phyloP scores from a whole-genome alignment of 30 jellyfish, hydroid and myxozoan genomes.

The Hydra vulgaris region DNA sequence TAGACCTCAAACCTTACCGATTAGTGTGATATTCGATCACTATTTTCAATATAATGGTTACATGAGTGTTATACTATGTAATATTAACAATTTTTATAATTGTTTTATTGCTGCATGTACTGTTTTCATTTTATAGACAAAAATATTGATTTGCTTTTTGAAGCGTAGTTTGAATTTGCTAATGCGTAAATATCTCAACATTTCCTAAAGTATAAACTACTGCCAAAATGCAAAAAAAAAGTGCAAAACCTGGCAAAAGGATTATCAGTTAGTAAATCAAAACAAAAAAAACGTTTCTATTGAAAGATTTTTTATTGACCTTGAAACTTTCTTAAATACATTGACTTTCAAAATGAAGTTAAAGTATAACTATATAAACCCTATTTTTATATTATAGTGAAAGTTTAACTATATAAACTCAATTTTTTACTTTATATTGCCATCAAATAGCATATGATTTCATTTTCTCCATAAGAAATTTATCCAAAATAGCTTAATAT shows the following conservation, averaged over 20 bases:
- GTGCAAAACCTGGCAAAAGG: not conserved
- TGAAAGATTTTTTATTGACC: not conserved
- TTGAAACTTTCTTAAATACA: not conserved
- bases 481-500: not conserved
- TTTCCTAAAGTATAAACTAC: not conserved
- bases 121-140: not conserved
- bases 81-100: not conserved
- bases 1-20: not conserved
- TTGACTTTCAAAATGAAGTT: not conserved
- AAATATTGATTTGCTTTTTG: not conserved
- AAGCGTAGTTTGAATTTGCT: not conserved
- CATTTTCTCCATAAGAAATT: not conserved
- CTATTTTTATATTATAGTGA: not conserved
- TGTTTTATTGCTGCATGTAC: not conserved
- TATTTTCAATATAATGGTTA: not conserved
- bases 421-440: not conserved
- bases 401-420: not conserved
- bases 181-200: not conserved
- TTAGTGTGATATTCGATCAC: not conserved
- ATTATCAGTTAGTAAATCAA: not conserved
- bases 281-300: not conserved
- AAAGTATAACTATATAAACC: not conserved
- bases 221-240: not conserved
- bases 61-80: not conserved
- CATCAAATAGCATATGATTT: not conserved